phyloP scores from a whole-genome alignment of 2,888 invertebrate genomes.

The Leuctra nigra region DNA sequence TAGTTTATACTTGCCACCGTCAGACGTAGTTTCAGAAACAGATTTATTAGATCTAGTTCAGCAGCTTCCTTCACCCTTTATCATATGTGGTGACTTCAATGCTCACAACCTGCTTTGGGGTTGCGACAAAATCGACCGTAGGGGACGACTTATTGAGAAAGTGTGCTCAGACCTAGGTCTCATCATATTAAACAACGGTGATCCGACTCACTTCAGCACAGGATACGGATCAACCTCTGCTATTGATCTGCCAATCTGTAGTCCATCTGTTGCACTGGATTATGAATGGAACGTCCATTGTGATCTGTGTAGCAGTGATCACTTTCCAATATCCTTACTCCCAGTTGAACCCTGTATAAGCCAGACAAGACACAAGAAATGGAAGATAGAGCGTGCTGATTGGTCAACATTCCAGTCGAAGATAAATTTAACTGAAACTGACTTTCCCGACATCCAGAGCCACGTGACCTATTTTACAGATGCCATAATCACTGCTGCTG shows the following conservation, averaged over 20 bases:
- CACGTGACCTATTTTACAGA: background rate
- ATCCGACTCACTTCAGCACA: background rate
- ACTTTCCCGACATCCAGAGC: background rate
- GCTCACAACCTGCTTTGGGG: constrained; percentile 23
- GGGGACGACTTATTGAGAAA: constrained; percentile 22
- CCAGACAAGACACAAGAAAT: background rate
- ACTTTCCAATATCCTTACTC: constrained; percentile 13
- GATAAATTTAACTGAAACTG: background rate
- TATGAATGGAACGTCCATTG: constrained; percentile 5
- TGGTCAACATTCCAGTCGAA: background rate
- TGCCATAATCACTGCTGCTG: background rate
- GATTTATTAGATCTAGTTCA: background rate
- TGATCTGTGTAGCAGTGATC: constrained; percentile 19
- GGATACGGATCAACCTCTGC: background rate
- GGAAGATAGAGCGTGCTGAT: background rate
- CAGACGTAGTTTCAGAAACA: background rate
- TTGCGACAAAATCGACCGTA: background rate
- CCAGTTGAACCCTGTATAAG: background rate
- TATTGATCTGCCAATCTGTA: background rate
- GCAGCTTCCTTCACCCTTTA: background rate
- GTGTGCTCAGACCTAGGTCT: constrained; percentile 13
- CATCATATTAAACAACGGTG: constrained; percentile 10
- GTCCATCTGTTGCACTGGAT: background rate
- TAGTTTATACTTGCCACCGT: background rate
- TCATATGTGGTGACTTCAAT: constrained; percentile 15